phyloP scores from a whole-genome alignment of 1,140 invertebrate genomes.

The Luehdorfia chinensis region DNA sequence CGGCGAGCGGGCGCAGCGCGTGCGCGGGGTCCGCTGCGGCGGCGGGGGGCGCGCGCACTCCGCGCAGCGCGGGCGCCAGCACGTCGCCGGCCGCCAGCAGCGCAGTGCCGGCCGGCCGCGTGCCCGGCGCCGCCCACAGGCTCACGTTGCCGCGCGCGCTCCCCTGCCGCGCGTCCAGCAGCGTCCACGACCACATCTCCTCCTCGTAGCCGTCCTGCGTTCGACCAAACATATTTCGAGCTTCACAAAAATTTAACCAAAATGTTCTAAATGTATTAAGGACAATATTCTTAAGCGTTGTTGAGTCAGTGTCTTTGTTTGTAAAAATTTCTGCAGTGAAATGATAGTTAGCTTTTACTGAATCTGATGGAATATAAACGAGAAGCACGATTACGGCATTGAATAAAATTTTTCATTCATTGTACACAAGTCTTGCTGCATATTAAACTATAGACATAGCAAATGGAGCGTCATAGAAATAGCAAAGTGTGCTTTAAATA shows the following conservation, averaged over 20 bases:
- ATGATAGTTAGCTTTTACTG: too few species aligned
- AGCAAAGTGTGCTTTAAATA: background rate
- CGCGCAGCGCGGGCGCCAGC: slow-evolving; percentile 47
- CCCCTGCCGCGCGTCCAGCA: slow-evolving; percentile 49
- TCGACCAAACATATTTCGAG: background rate
- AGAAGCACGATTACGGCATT: too few species aligned
- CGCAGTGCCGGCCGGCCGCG: slow-evolving; percentile 30
- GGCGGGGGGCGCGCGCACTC: slow-evolving; percentile 28
- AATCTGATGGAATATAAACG: too few species aligned
- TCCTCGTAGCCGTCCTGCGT: slow-evolving; percentile 57
- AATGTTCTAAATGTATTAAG: too few species aligned
- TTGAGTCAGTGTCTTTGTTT: too few species aligned
- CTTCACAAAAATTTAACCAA: too few species aligned
- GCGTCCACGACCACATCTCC: slow-evolving; percentile 50
- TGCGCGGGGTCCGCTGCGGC: slow-evolving; percentile 53
- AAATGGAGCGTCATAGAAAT: background rate
- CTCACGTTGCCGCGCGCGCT: slow-evolving; percentile 48
- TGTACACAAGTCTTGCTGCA: too few species aligned
- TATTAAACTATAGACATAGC: too few species aligned
- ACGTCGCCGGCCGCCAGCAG: slow-evolving; percentile 50
- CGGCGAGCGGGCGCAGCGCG: slow-evolving; percentile 50
- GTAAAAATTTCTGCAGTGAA: too few species aligned
- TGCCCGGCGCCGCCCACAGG: slow-evolving; percentile 36
- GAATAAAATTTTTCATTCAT: too few species aligned
- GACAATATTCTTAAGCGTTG: too few species aligned